phyloP scores from a whole-genome alignment of 1,140 invertebrate species.

The Papilio polytes region DNA sequence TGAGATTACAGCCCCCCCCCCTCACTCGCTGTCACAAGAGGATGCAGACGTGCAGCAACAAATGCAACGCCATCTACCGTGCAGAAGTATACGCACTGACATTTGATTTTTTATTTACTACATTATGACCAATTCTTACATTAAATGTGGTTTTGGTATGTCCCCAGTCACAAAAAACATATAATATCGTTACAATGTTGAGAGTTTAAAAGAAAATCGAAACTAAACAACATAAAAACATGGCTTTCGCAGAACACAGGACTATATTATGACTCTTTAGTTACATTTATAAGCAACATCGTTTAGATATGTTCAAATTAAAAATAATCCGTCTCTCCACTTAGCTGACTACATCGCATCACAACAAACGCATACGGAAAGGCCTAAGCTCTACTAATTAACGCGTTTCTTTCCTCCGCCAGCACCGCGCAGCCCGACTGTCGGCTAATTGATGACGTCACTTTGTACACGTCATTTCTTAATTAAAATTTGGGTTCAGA shows the following conservation, averaged over 20 bases:
- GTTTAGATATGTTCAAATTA: neutral
- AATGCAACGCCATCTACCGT: slow-evolving; percentile 29
- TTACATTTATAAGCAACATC: neutral
- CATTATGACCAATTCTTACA: no score
- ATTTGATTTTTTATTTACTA: neutral
- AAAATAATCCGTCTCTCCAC: slow-evolving; percentile 44
- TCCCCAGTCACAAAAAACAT: no score
- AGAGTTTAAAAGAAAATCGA: neutral
- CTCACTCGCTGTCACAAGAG: neutral
- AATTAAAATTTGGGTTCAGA: slow-evolving; percentile 34
- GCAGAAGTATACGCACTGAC: slow-evolving; percentile 19
- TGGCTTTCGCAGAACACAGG: neutral
- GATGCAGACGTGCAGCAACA: slow-evolving; percentile 28
- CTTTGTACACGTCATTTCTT: slow-evolving; percentile 28
- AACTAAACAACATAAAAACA: neutral
- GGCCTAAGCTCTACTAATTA: slow-evolving; percentile 59
- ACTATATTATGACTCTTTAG: neutral
- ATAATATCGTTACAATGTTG: no score
- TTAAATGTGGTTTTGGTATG: no score
- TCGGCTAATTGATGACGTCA: slow-evolving; percentile 27
- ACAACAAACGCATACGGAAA: slow-evolving; percentile 62
- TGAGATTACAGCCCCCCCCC: neutral
- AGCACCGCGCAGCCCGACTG: neutral
- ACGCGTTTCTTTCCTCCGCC: slow-evolving; percentile 50
- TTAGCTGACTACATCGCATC: slow-evolving; percentile 45